phyloP scores from a whole-genome alignment of 1,140 invertebrate species.

The Calephelis virginiensis region DNA sequence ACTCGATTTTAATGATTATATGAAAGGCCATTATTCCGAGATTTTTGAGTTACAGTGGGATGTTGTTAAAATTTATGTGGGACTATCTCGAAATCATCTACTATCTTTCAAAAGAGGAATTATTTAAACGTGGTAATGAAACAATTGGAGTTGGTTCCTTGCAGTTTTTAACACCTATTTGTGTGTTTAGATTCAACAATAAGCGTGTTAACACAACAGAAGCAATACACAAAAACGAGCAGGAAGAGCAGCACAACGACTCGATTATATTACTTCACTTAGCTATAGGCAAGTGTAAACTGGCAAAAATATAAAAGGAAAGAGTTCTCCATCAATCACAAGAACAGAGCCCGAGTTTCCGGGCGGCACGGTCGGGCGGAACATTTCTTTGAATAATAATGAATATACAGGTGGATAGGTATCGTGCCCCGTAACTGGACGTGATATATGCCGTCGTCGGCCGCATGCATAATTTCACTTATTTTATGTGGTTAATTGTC shows the following conservation, averaged over 20 bases:
- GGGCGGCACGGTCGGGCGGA: conserved; percentile 67
- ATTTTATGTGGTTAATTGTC: conserved; percentile 79
- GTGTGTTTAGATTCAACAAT: too few species aligned
- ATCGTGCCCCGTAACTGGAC: conserved; percentile 75
- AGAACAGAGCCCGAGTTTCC: conserved; percentile 68
- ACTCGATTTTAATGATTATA: too few species aligned
- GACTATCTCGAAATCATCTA: too few species aligned
- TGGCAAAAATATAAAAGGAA: conserved; percentile 56
- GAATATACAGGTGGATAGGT: conserved; percentile 72
- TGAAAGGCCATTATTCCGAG: too few species aligned
- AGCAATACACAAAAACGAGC: conserved; percentile 11
- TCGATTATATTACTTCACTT: neutral
- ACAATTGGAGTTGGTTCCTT: too few species aligned
- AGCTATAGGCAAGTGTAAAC: conserved; percentile 23
- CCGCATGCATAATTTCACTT: conserved; percentile 78
- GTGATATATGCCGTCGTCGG: conserved; percentile 77
- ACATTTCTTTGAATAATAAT: conserved; percentile 79
- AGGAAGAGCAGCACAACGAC: neutral
- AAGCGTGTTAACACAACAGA: neutral
- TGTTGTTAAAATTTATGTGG: too few species aligned
- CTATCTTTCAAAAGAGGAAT: too few species aligned
- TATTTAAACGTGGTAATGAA: too few species aligned
- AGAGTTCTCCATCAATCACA: conserved; percentile 74
- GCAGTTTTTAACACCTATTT: too few species aligned
- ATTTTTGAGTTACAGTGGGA: too few species aligned